phyloP scores from a whole-genome alignment of 1,140 invertebrate species.

The Onthophagus taurus region DNA sequence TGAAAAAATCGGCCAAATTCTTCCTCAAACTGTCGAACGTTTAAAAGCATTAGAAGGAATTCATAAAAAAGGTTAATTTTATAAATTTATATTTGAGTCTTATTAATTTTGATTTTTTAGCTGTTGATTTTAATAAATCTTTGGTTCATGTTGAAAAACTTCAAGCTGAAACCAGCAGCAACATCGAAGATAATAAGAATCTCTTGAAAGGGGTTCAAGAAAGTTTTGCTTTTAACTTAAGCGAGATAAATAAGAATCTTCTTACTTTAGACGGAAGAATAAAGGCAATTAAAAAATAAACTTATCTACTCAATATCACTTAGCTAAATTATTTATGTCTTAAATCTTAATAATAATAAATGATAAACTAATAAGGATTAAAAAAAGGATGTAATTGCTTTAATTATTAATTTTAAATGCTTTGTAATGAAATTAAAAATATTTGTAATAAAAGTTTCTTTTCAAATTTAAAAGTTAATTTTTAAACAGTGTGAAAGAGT shows the following conservation, averaged over 20 bases:
- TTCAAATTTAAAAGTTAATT: not conserved
- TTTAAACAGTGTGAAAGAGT: slow-evolving; percentile 25
- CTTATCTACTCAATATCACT: no score
- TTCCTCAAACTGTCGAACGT: slow-evolving; percentile 74
- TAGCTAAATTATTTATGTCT: no score
- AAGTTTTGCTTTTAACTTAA: slow-evolving; percentile 64
- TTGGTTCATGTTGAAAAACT: slow-evolving; percentile 72
- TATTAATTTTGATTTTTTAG: slow-evolving; percentile 44
- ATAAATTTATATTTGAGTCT: not conserved
- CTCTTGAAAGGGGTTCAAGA: slow-evolving; percentile 71
- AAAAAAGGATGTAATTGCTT: slow-evolving; percentile 5
- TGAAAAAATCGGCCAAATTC: slow-evolving; percentile 31
- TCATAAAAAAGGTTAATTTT: slow-evolving; percentile 71
- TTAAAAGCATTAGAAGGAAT: slow-evolving; percentile 74
- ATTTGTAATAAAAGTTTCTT: slow-evolving; percentile 3
- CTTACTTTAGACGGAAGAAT: slow-evolving; percentile 64
- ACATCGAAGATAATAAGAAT: slow-evolving; percentile 66
- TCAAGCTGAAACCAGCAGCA: slow-evolving; percentile 62
- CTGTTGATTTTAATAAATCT: slow-evolving; percentile 75
- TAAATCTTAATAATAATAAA: not conserved
- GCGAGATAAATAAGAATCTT: slow-evolving; percentile 66
- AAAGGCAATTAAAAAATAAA: slow-evolving; percentile 44
- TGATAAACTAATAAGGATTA: not conserved
- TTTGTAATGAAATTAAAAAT: not conserved
- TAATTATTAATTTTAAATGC: not conserved